These are phyloP conservation scores for Neoseiulus cucumeris DNA, from an alignment of 1,140 invertebrate species.

Conservation along the genomic window DNA sequence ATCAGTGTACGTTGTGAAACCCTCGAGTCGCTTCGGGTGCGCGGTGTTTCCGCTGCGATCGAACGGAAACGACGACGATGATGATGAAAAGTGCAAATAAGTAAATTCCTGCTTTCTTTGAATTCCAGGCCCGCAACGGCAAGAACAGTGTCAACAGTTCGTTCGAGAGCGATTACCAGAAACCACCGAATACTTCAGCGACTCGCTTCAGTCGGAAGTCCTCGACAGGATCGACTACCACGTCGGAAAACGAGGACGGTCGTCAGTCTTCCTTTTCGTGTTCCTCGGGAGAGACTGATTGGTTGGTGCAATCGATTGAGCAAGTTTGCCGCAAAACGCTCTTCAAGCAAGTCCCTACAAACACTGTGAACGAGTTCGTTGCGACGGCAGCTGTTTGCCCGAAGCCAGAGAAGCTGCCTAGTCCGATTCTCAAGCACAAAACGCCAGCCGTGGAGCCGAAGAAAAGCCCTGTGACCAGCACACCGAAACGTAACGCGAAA, in stretches of 20 bases:
- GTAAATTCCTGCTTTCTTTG: neutral
- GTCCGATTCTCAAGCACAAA: conserved; percentile 7
- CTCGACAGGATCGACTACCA: conserved; percentile 8
- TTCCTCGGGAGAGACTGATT: neutral
- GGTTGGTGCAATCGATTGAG: conserved; percentile 6
- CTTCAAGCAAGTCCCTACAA: conserved; percentile 4
- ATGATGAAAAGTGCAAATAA: neutral
- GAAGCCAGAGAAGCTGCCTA: conserved; percentile 4
- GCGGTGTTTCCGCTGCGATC: neutral
- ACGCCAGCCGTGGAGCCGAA: conserved; percentile 8
- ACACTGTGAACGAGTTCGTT: conserved; percentile 8
- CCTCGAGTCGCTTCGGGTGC: neutral
- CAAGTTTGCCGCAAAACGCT: conserved; percentile 8
- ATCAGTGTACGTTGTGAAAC: neutral
- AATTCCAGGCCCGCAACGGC: neutral
- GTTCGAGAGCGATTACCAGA: conserved; percentile 9
- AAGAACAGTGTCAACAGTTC: conserved; percentile 6
- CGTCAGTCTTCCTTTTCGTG: conserved; percentile 3
- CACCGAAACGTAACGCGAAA: neutral
- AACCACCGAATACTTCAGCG: neutral
- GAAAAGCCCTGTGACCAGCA: conserved; percentile 7
- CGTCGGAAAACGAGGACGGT: conserved; percentile 5
- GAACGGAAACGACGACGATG: neutral
- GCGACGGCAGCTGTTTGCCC: neutral
- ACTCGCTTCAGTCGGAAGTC: neutral